These are phyloP conservation scores for Cephus spinipes DNA, from an alignment of 2,888 invertebrate species.

Conservation along the genomic window DNA sequence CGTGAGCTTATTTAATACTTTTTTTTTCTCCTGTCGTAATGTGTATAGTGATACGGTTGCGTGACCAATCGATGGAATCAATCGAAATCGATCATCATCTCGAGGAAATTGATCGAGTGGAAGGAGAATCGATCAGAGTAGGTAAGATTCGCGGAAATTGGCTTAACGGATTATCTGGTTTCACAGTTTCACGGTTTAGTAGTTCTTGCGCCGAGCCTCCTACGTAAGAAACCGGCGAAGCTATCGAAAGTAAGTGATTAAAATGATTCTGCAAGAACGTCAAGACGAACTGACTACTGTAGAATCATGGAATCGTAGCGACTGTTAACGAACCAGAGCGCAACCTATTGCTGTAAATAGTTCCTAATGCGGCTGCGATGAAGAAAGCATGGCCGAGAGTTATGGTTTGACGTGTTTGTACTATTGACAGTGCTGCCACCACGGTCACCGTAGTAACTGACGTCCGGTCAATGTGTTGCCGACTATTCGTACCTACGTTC, in stretches of 20 bases:
- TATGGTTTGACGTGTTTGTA: conserved; percentile 1
- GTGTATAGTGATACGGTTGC: not conserved
- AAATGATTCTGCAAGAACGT: not conserved
- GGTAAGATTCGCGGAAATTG: not conserved
- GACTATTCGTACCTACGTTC: conserved; percentile 33
- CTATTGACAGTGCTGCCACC: not conserved
- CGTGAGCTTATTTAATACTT: not conserved
- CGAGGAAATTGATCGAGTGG: conserved; percentile 3
- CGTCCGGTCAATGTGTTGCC: conserved; percentile 31
- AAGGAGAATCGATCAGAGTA: conserved; percentile 5
- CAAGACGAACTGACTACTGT: not conserved
- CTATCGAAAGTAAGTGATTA: conserved; percentile 5
- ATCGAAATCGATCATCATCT: not conserved
- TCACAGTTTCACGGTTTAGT: not conserved
- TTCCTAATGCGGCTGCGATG: conserved; percentile 48
- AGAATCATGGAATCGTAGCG: conserved; percentile 12
- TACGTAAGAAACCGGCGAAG: not conserved
- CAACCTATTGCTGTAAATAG: conserved; percentile 57
- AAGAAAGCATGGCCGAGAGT: conserved; percentile 56
- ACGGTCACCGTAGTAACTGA: not conserved
- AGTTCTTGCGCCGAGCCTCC: not conserved
- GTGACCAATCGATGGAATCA: not conserved
- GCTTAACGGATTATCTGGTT: not conserved
- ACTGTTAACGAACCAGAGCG: conserved; percentile 57
- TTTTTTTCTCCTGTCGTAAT: not conserved